Evolutionary conservation across 2,113 vertebrate species (phyloP), one percentile per base, ranked within the genome.

Genomic region (Thalassarche chlororhynchos): DNA sequence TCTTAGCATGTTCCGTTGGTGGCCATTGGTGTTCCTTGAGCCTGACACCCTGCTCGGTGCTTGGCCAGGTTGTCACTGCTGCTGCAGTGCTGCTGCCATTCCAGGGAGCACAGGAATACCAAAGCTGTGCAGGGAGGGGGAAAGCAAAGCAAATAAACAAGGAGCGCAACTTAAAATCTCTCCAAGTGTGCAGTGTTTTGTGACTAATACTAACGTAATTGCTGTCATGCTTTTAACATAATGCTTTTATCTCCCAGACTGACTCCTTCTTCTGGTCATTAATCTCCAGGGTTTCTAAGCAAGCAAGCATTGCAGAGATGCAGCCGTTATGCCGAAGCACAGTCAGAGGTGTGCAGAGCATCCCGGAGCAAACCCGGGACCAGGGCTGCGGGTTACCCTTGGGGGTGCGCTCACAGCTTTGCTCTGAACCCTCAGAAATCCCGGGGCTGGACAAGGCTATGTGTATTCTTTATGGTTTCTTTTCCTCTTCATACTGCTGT

Each of bases 121-220:
- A 74, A 51, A 87, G 79, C 81, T 44, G 47, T 15, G 17, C 51
- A 76, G 58, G 80, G 70, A 90, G 82, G 52, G 65, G 38, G 60
- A 62, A 64, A 84, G 36, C 57, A 86, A 80, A 85, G 85, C 55
- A 94, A 96, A 89, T 83, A 96, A 97, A 96, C 71, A 90, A 87
- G 69, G 76, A 89, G 55, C 5, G 5, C 61, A 87, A 83, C 95
- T 94, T 93, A 77, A 96, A 95, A 93, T 64, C 81, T 75, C 77
- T 85, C 52, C 36, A 87, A 91, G 69, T 70, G 64, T 82, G 84
- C 93, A 92, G 86, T 89, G 76, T 95, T 86, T 94, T 97, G 93
- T 89, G 93, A 95, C 97, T 96, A 95, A 91, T 95, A 72, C 72
- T 62, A 96, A 91, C 58, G 26, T 92, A 97, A 96, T 89, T 96